Percentiles rank a stretch among this genome's conserved stretches.
These are phyloP conservation scores for Esox lucius DNA, from an alignment of 2,797 vertebrate species.

Conservation along the genomic window DNA sequence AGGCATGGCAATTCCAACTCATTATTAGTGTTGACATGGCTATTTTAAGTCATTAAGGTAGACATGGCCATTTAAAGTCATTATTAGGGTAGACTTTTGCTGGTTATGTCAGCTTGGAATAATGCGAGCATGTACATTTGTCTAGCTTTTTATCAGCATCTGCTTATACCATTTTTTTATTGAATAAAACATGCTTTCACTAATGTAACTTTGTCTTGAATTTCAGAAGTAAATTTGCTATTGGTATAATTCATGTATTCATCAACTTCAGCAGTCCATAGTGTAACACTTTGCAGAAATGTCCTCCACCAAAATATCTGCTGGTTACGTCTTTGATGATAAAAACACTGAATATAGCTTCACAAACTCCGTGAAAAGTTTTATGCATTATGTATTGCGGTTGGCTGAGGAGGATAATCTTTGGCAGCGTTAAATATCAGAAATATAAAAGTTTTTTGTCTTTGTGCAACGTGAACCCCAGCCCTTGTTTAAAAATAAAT, in stretches of 20 bases:
- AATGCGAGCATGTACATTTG: conserved; percentile 13
- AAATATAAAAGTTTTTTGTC: conserved; percentile 40
- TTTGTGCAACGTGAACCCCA: conserved; percentile 49
- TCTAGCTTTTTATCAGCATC: not conserved
- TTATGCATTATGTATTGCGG: conserved; percentile 69
- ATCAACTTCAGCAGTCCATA: conserved; percentile 21
- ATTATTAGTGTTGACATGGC: no score
- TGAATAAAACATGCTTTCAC: not conserved
- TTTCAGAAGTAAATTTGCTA: conserved; percentile 23
- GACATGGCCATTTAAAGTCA: not conserved
- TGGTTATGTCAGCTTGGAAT: conserved; percentile 27
- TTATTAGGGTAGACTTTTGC: conserved; percentile 26
- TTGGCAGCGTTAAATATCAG: conserved; percentile 59
- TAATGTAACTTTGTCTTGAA: not conserved
- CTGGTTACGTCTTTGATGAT: not conserved
- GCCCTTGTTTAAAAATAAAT: not conserved
- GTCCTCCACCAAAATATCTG: conserved; percentile 4
- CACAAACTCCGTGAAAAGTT: conserved; percentile 66
- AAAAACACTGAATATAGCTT: conserved; percentile 34
- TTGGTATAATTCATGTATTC: conserved; percentile 30
- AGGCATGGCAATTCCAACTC: no score
- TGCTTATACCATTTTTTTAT: no score
- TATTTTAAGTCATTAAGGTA: not conserved
- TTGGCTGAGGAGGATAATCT: conserved; percentile 80
- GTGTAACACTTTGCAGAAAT: conserved; percentile 45